Conservation (phyloP, 2,888 invertebrate species). For the Chrysodeixis includens region DNA sequence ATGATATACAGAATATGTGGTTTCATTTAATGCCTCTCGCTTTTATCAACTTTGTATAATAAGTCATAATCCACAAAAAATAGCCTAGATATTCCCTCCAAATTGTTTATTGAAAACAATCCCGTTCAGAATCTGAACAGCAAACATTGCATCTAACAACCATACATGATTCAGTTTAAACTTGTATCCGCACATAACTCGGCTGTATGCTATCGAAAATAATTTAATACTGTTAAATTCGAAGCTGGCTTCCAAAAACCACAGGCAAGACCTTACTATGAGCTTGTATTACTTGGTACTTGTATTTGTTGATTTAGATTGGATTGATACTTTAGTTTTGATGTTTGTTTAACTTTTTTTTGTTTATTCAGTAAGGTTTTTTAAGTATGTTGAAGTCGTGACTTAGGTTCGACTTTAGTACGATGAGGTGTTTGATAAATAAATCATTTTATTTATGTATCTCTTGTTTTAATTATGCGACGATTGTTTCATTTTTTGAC, state of each 20-base stretch:
- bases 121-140: neutral
- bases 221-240: slow-evolving; percentile 75
- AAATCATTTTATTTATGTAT: no score
- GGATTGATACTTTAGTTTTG: neutral
- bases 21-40: no score
- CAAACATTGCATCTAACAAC: slow-evolving; percentile 23
- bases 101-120: neutral
- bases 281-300: slow-evolving; percentile 33
- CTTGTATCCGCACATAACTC: slow-evolving; percentile 56
- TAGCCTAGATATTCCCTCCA: neutral
- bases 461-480: no score
- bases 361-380: no score
- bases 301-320: no score
- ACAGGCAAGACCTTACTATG: slow-evolving; percentile 61
- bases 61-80: no score
- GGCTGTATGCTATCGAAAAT: slow-evolving; percentile 72
- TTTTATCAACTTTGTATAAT: no score
- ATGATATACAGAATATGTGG: no score
- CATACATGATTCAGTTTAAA: slow-evolving; percentile 56
- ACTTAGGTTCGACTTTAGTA: no score
- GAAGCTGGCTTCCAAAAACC: slow-evolving; percentile 68
- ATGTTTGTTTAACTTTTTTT: neutral
- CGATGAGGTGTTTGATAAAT: no score
- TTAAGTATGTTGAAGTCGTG: no score
- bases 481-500: no score